Evolutionary conservation across 2,113 vertebrate species (phyloP).

Genomic region (Pedionomus torquatus): DNA sequence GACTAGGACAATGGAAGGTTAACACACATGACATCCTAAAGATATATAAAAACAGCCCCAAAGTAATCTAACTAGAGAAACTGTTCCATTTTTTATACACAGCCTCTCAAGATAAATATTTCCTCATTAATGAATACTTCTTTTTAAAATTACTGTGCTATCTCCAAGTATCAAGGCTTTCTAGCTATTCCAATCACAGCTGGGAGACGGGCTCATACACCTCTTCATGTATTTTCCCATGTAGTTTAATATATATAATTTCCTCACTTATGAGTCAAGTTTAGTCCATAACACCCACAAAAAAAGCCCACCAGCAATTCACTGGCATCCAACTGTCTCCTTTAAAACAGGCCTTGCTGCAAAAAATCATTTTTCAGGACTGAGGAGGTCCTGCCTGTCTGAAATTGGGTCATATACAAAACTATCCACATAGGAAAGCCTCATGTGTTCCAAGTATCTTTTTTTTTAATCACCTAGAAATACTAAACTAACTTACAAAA

Average conservation of each 20-base stretch:
- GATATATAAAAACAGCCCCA: background rate
- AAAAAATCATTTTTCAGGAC: background rate
- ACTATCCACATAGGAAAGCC: background rate
- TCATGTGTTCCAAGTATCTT: background rate
- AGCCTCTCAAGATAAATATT: background rate
- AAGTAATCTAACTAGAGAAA: background rate
- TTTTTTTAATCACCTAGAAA: background rate
- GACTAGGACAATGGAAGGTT: conserved; percentile 19
- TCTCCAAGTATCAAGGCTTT: background rate
- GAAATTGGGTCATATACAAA: background rate
- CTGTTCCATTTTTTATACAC: background rate
- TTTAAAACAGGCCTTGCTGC: background rate
- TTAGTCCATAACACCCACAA: too few relatives aligned
- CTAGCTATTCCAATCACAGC: background rate
- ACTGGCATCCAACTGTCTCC: background rate
- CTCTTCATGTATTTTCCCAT: too few relatives aligned
- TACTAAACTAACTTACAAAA: background rate
- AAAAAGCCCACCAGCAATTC: background rate
- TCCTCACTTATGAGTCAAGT: too few relatives aligned
- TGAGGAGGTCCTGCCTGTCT: background rate
- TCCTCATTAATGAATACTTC: background rate
- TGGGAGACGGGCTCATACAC: background rate
- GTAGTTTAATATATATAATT: too few relatives aligned
- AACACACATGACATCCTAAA: background rate
- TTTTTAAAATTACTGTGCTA: background rate